Evolutionary conservation across 2,113 vertebrate species (phyloP).

Genomic region (Gasterosteus nipponicus): DNA sequence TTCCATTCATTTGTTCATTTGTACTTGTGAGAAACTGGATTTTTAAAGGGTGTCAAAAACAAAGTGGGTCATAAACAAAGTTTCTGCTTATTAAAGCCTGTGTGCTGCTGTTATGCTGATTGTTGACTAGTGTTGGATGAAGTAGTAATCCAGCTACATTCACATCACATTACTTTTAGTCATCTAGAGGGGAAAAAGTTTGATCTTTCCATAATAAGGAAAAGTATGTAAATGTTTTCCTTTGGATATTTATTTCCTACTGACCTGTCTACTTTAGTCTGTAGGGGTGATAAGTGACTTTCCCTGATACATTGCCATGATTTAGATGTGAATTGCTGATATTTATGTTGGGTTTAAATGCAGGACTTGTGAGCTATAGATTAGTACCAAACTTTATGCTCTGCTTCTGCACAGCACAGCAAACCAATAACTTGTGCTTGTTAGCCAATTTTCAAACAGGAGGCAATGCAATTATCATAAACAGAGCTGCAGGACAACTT

Average conservation of each 20-base stretch:
- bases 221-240: conserved; percentile 5
- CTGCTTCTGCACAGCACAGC: neutral
- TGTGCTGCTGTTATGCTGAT: neutral
- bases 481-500: neutral
- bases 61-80: conserved; percentile 4
- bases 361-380: neutral
- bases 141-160: neutral
- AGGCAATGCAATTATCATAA: neutral
- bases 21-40: conserved; percentile 18
- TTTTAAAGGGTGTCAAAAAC: neutral
- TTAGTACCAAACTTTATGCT: conserved; percentile 1
- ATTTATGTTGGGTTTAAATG: neutral
- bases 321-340: neutral
- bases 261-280: conserved; percentile 9
- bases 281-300: conserved; percentile 24
- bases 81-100: neutral
- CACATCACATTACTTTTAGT: neutral
- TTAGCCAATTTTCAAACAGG: conserved; percentile 1
- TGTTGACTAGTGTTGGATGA: neutral
- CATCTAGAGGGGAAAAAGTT: neutral
- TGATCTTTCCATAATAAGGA: neutral
- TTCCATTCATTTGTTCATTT: conserved; percentile 22
- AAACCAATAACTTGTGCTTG: conserved; percentile 15
- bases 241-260: neutral
- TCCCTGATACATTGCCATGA: conserved; percentile 6